Evolutionary conservation across 2,797 vertebrate genomes (phyloP), one percentile per base, ranked within the genome.

Genomic region (Onychomys arenicola): DNA sequence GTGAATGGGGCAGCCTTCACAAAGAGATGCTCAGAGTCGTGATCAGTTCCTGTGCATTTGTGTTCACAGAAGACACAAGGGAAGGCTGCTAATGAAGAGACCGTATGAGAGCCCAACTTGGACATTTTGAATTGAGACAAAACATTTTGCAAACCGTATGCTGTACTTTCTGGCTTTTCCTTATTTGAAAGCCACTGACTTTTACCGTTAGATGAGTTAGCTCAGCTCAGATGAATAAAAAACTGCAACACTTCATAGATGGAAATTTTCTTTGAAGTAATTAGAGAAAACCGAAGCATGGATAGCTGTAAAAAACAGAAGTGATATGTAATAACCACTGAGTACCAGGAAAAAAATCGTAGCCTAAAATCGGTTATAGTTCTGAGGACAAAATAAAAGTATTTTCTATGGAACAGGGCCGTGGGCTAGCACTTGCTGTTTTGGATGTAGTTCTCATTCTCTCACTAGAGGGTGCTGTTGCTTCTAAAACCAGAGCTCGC

Each of bases 391-490:
- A 92, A 87, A 14, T 80, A 91, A 90, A 93, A 73, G 17, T 59
- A 81, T 92, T 96, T 94, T 59, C 88, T 67, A 5, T 34, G 40
- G 34, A 61, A 61, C 40, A 12, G 23, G 59, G n/a, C 34, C 83
- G 75, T 37, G 25, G 84, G 91, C 92, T 63, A 94, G 2, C 5
- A 67, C 78, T 94, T 83, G 40, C 65, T 29, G 2, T 84, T 82
- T 25, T 40, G 40, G 21, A 71, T 97, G 97, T 52, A 97, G 69
- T 97, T 96, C 95, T 95, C 69, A 95, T 67, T 73, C 12, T 93
- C 61, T 96, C 96, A 92, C 97, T 98, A 98, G 98, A 93, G 98
- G 98, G 97, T 46, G 67, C 77, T 97, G 90, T 98, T 98, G 97
- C 57, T 77, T 97, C 86, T 98, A 94, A 97, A 98, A 98, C 94